These are phyloP conservation scores for Nasonia longicornis DNA, from an alignment of 1,140 invertebrate species.

Conservation along the genomic window DNA sequence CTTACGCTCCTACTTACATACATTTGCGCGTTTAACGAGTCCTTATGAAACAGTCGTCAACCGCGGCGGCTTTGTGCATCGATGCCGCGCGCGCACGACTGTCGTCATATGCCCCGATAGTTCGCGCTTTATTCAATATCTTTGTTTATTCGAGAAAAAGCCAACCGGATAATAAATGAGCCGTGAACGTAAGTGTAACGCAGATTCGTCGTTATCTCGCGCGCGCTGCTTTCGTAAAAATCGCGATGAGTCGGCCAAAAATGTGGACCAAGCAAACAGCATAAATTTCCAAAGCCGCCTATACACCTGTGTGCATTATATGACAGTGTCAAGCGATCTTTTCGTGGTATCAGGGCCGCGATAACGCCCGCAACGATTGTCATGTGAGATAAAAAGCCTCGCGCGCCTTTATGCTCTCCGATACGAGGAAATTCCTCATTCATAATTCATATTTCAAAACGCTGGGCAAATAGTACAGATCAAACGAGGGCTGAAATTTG, in stretches of 20 bases:
- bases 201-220: not conserved
- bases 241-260: not conserved
- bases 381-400: conserved; percentile 27
- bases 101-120: conserved; percentile 13
- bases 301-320: not conserved
- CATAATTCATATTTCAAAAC: conserved; percentile 28
- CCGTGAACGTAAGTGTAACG: too few relatives aligned
- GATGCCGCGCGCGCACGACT: not conserved
- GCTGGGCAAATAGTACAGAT: conserved; percentile 14
- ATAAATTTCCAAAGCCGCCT: conserved; percentile 29
- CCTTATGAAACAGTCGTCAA: conserved; percentile 38
- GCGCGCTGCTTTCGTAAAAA: not conserved
- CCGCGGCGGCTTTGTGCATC: not conserved
- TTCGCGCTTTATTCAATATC: not conserved
- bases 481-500: not conserved
- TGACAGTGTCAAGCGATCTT: conserved; percentile 32
- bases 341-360: conserved; percentile 24
- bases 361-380: conserved; percentile 32
- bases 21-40: conserved; percentile 38
- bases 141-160: not conserved
- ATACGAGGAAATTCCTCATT: conserved; percentile 33
- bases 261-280: conserved; percentile 30
- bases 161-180: not conserved
- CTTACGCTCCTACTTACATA: not conserved
- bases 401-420: not conserved